Evolutionary conservation across 1,140 invertebrate genomes (phyloP).

Genomic region (Sinonovacula constricta): DNA sequence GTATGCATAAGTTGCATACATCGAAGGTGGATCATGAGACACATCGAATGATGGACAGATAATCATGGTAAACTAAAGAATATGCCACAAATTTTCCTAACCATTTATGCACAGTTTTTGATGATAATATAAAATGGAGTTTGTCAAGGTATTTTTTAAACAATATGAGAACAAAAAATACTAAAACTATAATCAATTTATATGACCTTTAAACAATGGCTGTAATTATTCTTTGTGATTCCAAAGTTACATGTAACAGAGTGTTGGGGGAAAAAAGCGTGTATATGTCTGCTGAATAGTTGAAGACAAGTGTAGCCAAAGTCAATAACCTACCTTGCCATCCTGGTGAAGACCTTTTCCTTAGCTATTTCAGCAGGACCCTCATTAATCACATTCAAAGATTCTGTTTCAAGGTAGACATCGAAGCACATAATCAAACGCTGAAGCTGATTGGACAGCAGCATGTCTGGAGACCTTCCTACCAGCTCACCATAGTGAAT

Average conservation of each 20-base stretch:
- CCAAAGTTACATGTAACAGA: not conserved
- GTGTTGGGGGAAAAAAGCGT: not conserved
- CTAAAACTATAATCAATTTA: not conserved
- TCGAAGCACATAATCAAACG: constrained; percentile 91
- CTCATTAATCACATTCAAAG: constrained; percentile 75
- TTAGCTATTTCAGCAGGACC: constrained; percentile 85
- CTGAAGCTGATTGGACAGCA: constrained; percentile 88
- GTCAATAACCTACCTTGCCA: constrained; percentile 80
- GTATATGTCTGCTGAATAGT: not conserved
- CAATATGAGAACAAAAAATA: not conserved
- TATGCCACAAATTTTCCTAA: too few species aligned
- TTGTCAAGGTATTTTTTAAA: too few species aligned
- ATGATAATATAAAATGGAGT: too few species aligned
- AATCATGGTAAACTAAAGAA: too few species aligned
- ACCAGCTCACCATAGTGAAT: constrained; percentile 81
- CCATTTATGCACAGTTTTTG: too few species aligned
- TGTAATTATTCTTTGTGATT: not conserved
- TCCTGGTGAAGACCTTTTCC: constrained; percentile 88
- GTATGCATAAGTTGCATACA: too few species aligned
- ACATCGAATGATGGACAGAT: too few species aligned
- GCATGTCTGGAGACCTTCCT: constrained; percentile 74
- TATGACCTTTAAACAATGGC: not conserved
- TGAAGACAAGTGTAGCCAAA: not conserved
- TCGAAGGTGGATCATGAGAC: too few species aligned
- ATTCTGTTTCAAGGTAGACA: constrained; percentile 89